Evolutionary conservation across 2,888 invertebrate genomes (phyloP).

Genomic region (Phlogophora meticulosa): DNA sequence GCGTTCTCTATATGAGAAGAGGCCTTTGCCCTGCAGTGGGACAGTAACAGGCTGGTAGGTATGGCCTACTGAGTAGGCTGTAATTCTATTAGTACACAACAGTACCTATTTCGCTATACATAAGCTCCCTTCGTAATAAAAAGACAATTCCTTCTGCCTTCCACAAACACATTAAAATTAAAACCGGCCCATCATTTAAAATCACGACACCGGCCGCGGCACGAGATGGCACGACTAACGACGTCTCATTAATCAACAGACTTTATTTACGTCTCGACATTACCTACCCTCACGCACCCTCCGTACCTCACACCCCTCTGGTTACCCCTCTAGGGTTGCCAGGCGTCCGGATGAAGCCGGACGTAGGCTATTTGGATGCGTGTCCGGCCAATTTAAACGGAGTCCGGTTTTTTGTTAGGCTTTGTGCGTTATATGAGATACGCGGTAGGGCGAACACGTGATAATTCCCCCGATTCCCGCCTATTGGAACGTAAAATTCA

Average conservation of each 20-base stretch:
- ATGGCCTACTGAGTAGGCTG: neutral
- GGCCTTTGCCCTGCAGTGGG: no score
- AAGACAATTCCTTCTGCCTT: constrained; percentile 8
- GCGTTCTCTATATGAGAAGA: no score
- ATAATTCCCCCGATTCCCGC: no score
- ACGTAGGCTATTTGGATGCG: neutral
- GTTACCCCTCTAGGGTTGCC: neutral
- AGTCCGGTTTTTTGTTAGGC: no score
- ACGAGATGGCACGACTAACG: constrained; percentile 50
- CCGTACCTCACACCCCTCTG: constrained; percentile 5
- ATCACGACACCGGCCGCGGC: constrained; percentile 43
- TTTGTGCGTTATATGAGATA: no score
- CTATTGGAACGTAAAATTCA: no score
- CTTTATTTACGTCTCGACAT: constrained; percentile 60
- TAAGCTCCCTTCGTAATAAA: neutral
- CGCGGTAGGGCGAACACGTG: no score
- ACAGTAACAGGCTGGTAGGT: no score
- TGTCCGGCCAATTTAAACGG: no score
- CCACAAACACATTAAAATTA: constrained; percentile 36
- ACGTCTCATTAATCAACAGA: constrained; percentile 55
- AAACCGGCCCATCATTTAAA: constrained; percentile 44
- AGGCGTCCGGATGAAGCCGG: no score
- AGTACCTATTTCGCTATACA: neutral
- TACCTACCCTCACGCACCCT: constrained; percentile 48
- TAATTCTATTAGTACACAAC: neutral